Evolutionary conservation across 2,888 invertebrate genomes (phyloP), one percentile per base, ranked within the genome.

Genomic region (Crossocerus cetratus): DNA sequence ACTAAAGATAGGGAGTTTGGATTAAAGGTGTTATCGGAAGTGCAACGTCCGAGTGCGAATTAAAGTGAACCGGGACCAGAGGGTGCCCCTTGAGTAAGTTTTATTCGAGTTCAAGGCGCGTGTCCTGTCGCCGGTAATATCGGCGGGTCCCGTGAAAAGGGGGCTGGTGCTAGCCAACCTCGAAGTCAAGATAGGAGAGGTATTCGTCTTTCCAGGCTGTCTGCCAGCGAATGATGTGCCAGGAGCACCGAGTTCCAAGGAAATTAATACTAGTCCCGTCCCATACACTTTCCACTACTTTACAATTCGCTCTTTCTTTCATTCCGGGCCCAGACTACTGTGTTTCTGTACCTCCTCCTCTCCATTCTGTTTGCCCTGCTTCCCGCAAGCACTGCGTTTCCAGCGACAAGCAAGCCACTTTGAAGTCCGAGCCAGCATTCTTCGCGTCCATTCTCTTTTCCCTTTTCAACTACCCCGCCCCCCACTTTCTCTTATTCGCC

Each of bases 221-320:
- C 77, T 77, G 69, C 59, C 66, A 67, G 75, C 76, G 77, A 83
- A 82, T 80, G 80, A 85, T 83, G 80, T 70, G 66, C 65, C 72
- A 68, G 71, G 69, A 77, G 77, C 80, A 79, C 72, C 69, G 76
- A 84, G 80, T 74, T 74, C 65, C 32, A 69, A 74, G 80, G 83
- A 83, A 85, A 85, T 85, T 84, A 85, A 85, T 85, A 85, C 84
- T 78, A 80, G 78, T 81, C 79, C 78, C 82, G 81, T 82, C 78
- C 63, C 72, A 66, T n/a, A 45, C 69, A 64, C 65, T 66, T 69
- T 13, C 66, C 59, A 61, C 43, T 57, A 13, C 65, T 67, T 75
- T 71, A 69, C 71, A 62, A 69, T 69, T 75, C 72, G 60, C 21
- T 69, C 77, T 71, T 68, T 81, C 67, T 74, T 69, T 74, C 57